Evolutionary conservation across 2,113 vertebrate species (phyloP).

Genomic region (Antigone vipio): DNA sequence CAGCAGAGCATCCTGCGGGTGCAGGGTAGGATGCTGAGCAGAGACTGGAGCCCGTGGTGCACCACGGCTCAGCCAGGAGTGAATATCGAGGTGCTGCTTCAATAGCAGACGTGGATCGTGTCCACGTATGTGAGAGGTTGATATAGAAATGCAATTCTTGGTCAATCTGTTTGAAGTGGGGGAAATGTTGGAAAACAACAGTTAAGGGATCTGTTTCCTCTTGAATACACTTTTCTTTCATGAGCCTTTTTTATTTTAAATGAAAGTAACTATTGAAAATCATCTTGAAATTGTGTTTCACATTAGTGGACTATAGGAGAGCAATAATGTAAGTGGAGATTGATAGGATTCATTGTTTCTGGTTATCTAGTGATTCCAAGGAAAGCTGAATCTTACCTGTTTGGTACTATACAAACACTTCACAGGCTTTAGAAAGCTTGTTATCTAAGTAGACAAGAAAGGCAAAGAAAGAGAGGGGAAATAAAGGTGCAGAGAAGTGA

Average conservation of each 20-base stretch:
- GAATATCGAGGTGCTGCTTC: fast-evolving
- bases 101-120: fast-evolving
- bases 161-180: not conserved
- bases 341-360: not conserved
- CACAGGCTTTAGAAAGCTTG: not conserved
- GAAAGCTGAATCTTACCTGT: not conserved
- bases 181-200: not conserved
- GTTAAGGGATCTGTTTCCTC: not conserved
- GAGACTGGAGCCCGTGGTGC: not conserved
- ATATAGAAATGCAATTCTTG: not conserved
- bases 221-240: not conserved
- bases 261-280: not conserved
- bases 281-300: not conserved
- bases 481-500: not conserved
- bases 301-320: not conserved
- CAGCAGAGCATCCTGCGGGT: not conserved
- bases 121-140: fast-evolving
- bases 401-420: not conserved
- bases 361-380: not conserved
- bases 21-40: not conserved
- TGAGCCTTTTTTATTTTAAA: not conserved
- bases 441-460: not conserved
- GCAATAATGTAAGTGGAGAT: not conserved
- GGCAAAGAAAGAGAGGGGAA: not conserved
- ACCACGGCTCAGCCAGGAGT: not conserved